Evolutionary conservation across 2,888 invertebrate species (phyloP).

Genomic region (Lathronympha strigana): DNA sequence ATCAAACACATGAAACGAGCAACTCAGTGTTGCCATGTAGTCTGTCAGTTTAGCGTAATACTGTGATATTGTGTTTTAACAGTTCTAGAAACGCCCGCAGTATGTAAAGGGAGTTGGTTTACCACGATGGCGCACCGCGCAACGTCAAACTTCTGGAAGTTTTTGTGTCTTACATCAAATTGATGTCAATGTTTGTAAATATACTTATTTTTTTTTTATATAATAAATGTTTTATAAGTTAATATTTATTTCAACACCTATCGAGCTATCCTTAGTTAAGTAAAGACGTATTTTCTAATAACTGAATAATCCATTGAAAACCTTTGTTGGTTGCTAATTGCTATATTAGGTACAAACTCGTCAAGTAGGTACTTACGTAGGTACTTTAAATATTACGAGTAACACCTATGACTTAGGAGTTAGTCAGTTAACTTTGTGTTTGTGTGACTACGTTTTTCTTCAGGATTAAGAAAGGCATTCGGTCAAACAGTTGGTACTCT

Average conservation of each 20-base stretch:
- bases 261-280: too few relatives aligned
- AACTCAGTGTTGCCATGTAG: neutral
- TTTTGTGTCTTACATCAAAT: conserved; percentile 77
- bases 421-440: too few relatives aligned
- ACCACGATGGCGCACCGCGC: conserved; percentile 55
- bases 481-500: too few relatives aligned
- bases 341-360: too few relatives aligned
- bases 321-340: too few relatives aligned
- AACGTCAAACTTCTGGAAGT: conserved; percentile 64
- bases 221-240: conserved; percentile 65
- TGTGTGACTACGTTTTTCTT: too few relatives aligned
- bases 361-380: too few relatives aligned
- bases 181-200: conserved; percentile 82
- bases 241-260: conserved; percentile 36
- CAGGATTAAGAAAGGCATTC: too few relatives aligned
- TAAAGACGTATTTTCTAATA: too few relatives aligned
- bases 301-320: too few relatives aligned
- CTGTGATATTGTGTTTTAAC: conserved; percentile 39
- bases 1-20: conserved; percentile 4
- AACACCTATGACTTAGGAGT: too few relatives aligned
- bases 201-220: conserved; percentile 75
- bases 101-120: conserved; percentile 24
- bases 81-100: neutral
- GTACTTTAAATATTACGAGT: too few relatives aligned
- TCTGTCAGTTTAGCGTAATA: conserved; percentile 7